Evolutionary conservation across 2,113 vertebrate species (phyloP).

Genomic region (Paraplagusia blochii): DNA sequence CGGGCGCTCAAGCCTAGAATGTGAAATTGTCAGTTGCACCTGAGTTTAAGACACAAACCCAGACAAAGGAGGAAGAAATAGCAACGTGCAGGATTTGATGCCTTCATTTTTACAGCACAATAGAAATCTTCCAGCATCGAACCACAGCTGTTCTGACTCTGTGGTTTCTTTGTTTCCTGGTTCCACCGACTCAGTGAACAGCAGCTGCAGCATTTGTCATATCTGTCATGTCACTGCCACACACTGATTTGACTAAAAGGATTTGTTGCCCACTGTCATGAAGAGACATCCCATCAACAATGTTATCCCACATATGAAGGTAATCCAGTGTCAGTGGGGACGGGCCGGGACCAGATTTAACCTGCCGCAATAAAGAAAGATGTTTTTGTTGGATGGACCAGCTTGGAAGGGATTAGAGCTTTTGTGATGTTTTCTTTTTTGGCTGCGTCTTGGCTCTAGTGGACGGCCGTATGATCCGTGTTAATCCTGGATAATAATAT

Average conservation of each 20-base stretch:
- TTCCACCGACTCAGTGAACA: constrained; percentile 1
- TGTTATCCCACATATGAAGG: constrained; percentile 67
- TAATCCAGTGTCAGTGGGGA: constrained; percentile 46
- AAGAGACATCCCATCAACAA: constrained; percentile 51
- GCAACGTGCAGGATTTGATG: no score
- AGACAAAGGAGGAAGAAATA: no score
- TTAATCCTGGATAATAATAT: constrained; percentile 57
- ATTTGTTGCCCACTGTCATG: constrained; percentile 60
- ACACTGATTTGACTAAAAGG: constrained; percentile 69
- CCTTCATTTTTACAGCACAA: no score
- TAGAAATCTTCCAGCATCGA: no score
- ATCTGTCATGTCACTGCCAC: constrained; percentile 53
- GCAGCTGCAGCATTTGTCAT: constrained; percentile 39
- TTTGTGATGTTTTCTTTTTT: constrained; percentile 52
- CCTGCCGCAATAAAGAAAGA: constrained; percentile 59
- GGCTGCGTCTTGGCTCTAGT: constrained; percentile 45
- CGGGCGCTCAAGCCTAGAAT: no score
- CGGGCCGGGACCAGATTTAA: constrained; percentile 51
- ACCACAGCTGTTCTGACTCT: no score
- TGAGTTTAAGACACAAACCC: no score
- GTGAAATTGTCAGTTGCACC: no score
- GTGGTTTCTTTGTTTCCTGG: no score
- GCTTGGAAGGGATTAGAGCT: constrained; percentile 45
- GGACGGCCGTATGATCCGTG: constrained; percentile 24
- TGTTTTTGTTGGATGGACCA: constrained; percentile 30